Evolutionary conservation across 1,140 invertebrate genomes (phyloP), one percentile per base, ranked within the genome.

Genomic region (Apis dorsata): DNA sequence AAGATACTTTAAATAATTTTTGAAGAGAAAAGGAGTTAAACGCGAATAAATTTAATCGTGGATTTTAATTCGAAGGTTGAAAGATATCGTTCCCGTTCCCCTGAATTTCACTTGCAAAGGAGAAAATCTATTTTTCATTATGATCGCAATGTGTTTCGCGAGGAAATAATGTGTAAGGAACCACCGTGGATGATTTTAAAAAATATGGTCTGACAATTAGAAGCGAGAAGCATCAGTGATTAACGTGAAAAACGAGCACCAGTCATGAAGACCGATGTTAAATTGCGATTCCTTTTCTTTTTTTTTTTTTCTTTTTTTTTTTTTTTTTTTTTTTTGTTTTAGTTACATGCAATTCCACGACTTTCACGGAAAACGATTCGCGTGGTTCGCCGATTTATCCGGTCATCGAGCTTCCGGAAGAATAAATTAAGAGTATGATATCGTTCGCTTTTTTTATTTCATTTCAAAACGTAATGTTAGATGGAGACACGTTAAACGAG

Each of bases 391-490:
- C 65, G 21, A 76, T 69, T 77, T 82, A 82, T 77, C 74, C 24
- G 55, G 24, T 17, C 24, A 75, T 69, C 73, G 21, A 5, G 65
- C 65, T 82, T 82, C 74, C 74, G 73, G 80, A 34, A 34, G 73
- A 82, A 82, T 82, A 82, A 82, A 82, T 82, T 77, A 77, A 82
- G 49, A 77, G n/a, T 70, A 62, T 55, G 75, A 70, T 82, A 77
- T 77, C 80, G n/a, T 76, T 70, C 62, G 44, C 24, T 60, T 57
- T 74, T 44, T 44, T 44, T 55, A 60, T 82, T 69, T 53, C n/a
- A 68, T 34, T 34, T 19, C 55, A 13, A 17, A 73, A 73, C n/a
- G 44, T 63, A 7, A 44, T 44, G 55, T 21, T 10, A 19, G 72
- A 59, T 44, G 59, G 13, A 15, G 17, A 59, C 80, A 55, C 24